Base-by-base conservation (phyloP, 2,113 vertebrate species). In the Noturus placidus region DNA sequence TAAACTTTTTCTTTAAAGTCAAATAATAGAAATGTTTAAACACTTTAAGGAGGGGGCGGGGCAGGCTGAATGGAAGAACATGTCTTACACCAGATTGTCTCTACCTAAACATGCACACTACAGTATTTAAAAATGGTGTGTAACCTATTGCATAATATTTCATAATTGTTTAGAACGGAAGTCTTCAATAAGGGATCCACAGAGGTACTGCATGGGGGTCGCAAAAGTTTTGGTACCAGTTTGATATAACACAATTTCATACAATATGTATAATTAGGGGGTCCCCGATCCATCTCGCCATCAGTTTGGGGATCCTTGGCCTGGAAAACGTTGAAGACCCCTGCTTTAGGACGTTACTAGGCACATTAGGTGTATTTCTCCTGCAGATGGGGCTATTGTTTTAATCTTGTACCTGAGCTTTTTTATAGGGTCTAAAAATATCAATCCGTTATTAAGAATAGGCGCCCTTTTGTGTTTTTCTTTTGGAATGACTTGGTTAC, bases 341-440 rank as follows among this genome's bases (percentile, higher is more conserved):
- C n/a, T n/a, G n/a, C n/a, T n/a, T n/a, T n/a, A 54, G 52, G 8
- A 54, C 13, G 52, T 56, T 80, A 22, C 27, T 56, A 33, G 15
- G 3, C 22, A 52, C 5, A 52, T 7, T n/a, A 8, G 6, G 22
- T 7, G 5, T n/a, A 56, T 56, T 7, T 76, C 13, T 27, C 86
- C 87, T 87, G 86, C 59, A 90, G 90, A 76, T 90, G 85, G 82
- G 3, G 78, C 30, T 63, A 25, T 80, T 69, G 50, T 33, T 38
- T 78, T 82, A 76, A 52, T 57, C 30, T 35, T 35, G 2, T 61
- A 15, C 10, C 33, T 42, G 35, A 42, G 33, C 25, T 33, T 30
- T 79, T 78, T 78, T 5, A 78, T 52, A 78, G 14, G 20, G 14
- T 74, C 33, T 38, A 74, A 22, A 72, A 74, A 42, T 20, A 10